phyloP scores from a whole-genome alignment of 2,888 invertebrate species.

The Cistogaster globosa region DNA sequence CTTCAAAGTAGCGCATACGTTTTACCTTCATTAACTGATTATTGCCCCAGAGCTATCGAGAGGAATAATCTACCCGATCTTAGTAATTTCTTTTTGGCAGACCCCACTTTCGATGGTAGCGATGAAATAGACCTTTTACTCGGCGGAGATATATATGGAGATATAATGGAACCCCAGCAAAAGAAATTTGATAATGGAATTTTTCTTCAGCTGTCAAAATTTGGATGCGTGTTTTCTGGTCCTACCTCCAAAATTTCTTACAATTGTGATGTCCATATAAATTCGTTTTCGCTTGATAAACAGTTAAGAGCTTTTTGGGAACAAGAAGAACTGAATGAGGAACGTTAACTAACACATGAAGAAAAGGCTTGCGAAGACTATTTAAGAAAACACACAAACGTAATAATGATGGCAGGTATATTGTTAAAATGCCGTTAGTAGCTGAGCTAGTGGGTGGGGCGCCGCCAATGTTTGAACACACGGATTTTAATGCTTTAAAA shows the following conservation, averaged over 20 bases:
- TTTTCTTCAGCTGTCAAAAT: no score
- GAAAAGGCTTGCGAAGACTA: background rate
- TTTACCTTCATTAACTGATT: no score
- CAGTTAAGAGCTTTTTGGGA: background rate
- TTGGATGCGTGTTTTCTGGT: background rate
- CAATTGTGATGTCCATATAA: background rate
- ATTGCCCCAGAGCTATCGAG: no score
- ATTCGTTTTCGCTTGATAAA: background rate
- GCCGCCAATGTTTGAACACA: background rate
- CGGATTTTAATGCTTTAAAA: background rate
- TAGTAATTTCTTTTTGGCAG: no score
- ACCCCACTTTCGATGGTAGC: no score
- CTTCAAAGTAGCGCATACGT: no score
- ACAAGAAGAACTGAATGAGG: background rate
- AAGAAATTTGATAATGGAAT: no score
- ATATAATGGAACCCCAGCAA: no score
- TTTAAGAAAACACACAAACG: conserved; percentile 6
- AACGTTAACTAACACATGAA: background rate
- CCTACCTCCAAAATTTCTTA: background rate
- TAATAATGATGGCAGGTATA: conserved; percentile 2
- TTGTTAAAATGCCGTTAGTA: background rate
- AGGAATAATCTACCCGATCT: no score
- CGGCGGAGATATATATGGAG: no score
- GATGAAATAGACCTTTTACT: no score
- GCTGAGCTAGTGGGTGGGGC: background rate